Evolutionary conservation across 2,797 vertebrate species (phyloP).

Genomic region (Alcedo quadribrachys): DNA sequence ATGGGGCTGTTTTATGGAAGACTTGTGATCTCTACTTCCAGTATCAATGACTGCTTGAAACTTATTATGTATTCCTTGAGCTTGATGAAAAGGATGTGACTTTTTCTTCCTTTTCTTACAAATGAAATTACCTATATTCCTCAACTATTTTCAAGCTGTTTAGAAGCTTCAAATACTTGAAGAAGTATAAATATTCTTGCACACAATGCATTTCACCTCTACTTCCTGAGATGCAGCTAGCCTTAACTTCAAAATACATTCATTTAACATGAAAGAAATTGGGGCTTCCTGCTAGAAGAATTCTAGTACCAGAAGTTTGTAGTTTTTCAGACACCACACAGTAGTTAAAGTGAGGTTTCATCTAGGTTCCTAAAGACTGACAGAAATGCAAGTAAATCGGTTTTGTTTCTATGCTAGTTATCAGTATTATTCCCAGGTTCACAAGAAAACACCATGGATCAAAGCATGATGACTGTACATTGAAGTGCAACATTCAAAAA

Average conservation of each 20-base stretch:
- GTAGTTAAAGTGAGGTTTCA: neutral
- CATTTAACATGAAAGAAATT: neutral
- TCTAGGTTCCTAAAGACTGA: neutral
- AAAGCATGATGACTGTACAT: accelerated
- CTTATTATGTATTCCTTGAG: neutral
- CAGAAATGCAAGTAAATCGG: neutral
- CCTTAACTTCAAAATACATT: neutral
- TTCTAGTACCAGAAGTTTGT: neutral
- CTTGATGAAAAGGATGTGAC: neutral
- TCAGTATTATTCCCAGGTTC: neutral
- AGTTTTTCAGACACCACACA: neutral
- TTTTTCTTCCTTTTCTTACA: neutral
- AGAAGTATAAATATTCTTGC: neutral
- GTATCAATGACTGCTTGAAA: neutral
- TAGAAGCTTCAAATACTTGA: neutral
- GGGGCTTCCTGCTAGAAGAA: neutral
- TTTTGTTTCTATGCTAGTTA: neutral
- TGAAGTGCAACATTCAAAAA: neutral
- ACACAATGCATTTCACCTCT: neutral
- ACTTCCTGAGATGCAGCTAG: neutral
- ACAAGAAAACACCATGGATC: neutral
- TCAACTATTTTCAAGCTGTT: neutral
- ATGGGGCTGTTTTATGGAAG: accelerated
- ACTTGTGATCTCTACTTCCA: neutral
- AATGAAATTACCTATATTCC: neutral